Percentiles rank a stretch among this genome's conserved stretches.
These are phyloP conservation scores for Leucoraja ocellata DNA, from an alignment of 2,797 vertebrate genomes.

Conservation along the genomic window DNA sequence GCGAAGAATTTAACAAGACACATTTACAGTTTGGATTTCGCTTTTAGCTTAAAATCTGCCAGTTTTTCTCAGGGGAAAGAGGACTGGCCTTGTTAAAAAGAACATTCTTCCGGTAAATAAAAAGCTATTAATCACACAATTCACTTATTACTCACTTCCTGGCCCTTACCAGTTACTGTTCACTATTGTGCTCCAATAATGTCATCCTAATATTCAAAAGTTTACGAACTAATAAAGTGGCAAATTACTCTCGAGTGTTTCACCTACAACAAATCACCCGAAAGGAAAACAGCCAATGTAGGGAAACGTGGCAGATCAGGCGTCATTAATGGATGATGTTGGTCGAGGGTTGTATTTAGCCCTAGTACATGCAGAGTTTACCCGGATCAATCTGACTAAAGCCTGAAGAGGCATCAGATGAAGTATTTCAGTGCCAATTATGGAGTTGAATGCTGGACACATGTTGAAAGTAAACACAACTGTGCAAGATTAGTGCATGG, in stretches of 20 bases:
- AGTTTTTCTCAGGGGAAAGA: neutral
- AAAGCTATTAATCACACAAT: neutral
- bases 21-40: neutral
- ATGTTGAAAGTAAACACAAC: neutral
- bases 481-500: neutral
- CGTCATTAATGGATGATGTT: neutral
- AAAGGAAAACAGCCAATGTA: neutral
- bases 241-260: neutral
- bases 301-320: neutral
- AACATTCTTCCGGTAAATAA: neutral
- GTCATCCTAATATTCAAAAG: neutral
- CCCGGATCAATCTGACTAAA: neutral
- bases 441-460: neutral
- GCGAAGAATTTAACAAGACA: neutral
- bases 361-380: neutral
- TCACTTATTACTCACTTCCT: neutral
- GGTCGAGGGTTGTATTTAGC: neutral
- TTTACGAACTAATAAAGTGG: neutral
- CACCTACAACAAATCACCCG: neutral
- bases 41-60: neutral
- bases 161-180: neutral
- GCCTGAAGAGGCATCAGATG: neutral
- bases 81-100: neutral
- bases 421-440: neutral
- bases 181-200: neutral